Base-by-base conservation (phyloP, 2,888 invertebrate species). In the Yponomeuta plumbellus region DNA sequence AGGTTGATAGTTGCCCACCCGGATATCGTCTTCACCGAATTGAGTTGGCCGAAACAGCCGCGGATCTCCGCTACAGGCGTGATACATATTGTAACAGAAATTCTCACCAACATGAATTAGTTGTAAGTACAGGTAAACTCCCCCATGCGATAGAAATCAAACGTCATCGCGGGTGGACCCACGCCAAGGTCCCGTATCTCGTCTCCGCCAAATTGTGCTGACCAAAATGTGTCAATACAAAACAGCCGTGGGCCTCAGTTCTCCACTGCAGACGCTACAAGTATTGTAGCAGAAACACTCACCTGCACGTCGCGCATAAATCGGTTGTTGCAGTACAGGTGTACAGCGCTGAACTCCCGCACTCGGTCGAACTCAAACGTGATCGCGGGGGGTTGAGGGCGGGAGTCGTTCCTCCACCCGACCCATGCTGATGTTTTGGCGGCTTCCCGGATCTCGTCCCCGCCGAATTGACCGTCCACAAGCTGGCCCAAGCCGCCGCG, bases 101-200 rank as follows among this genome's bases (percentile, higher is more conserved):
- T 34, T 71, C 86, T 84, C 73, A 96, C 96, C 93, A 95, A 94
- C 0, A 97, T 96, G 74, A 96, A 96, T 83, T 95, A 94, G 84
- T 98, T 98, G 86, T 96, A 95, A 95, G 87, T 94, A 96, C 67
- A 98, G 92, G 78, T 95, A 88, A 98, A 98, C 85, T 97, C 97
- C 21, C 97, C 92, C 68, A 97, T 95, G 78, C 93, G 93, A 80
- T 97, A 97, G 86, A 98, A 98, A 83, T 97, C 96, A 88, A 96
- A 95, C 68, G 92, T 92, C 72, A 96, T 91, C 74, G 94, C 94
- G 0, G 95, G 93, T 0, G 95, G 93, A n/a, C n/a, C n/a, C n/a
- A n/a, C n/a, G n/a, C n/a, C n/a, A n/a, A n/a, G n/a, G n/a, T n/a
- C 88, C 84, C 94, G 83, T 22, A 90, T 89, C 73, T 90, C 90